phyloP scores from a whole-genome alignment of 2,113 vertebrate species.

The Triplophysa siluroides region DNA sequence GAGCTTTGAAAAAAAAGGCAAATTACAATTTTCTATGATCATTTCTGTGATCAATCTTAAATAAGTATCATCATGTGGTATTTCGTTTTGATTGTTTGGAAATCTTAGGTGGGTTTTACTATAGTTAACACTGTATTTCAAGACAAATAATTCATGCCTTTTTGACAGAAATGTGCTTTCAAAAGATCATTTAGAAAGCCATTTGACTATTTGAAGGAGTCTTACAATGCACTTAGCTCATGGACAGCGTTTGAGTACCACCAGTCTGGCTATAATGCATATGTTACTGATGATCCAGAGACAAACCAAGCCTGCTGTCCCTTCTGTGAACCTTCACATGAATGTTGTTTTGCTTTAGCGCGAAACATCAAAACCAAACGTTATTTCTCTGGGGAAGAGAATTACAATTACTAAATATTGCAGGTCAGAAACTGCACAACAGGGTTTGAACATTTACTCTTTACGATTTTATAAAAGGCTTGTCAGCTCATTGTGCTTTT shows the following conservation, averaged over 20 bases:
- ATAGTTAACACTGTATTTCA: background rate
- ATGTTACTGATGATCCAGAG: background rate
- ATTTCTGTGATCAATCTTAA: too few species aligned
- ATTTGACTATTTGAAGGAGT: background rate
- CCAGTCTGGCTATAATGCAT: background rate
- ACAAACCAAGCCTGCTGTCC: background rate
- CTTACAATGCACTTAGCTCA: background rate
- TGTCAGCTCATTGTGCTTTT: conserved; percentile 10
- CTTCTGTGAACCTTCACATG: background rate
- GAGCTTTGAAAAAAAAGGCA: background rate
- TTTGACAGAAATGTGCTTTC: background rate
- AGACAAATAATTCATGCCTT: background rate
- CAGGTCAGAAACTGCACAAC: conserved; percentile 7
- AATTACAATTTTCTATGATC: background rate
- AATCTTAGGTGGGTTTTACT: background rate
- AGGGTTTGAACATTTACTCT: conserved; percentile 6
- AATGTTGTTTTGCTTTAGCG: background rate
- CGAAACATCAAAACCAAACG: conserved; percentile 27
- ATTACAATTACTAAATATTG: conserved; percentile 17
- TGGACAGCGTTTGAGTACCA: background rate
- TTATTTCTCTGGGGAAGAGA: conserved; percentile 18
- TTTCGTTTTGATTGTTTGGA: background rate
- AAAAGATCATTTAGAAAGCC: background rate
- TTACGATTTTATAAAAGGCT: conserved; percentile 20
- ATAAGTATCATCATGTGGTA: too few species aligned